Base-by-base conservation (phyloP, 2,797 vertebrate genomes). In the Pipistrellus nathusii region DNA sequence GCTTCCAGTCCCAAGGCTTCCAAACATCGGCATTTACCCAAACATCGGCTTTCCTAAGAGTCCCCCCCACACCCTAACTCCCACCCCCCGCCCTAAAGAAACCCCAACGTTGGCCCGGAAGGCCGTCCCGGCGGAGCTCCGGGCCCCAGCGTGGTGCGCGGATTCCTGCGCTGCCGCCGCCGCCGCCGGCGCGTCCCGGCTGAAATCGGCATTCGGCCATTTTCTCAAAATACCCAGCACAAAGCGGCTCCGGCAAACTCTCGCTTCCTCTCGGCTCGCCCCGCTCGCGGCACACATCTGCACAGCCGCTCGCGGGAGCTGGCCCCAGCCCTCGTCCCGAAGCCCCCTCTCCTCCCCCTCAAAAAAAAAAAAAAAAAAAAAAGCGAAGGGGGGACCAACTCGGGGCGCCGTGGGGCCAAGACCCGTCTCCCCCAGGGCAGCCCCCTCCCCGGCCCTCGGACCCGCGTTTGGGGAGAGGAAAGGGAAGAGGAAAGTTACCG, bases 211-310 rank as follows among this genome's bases (percentile, higher is more conserved):
- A 98, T 98, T 98, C 99, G 98, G 99, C 99, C 99, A 99, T 99
- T 99, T 99, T 99, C 98, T 98, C 96, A 91, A 97, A 97, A 97
- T 96, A 97, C 97, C 98, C 98, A 97, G 98, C 98, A 98, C 98
- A 98, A 98, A 98, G 96, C 98, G 94, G 96, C 97, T 96, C 97
- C 96, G 92, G 97, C 97, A 96, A 96, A 96, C 92, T 94, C 96
- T 94, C 91, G 95, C 95, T 96, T 93, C 95, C 93, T 96, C 95
- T 87, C 81, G 13, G 41, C 91, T 35, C 73, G 53, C 57, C 84
- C 86, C 35, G 77, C 38, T 46, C 69, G 4, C 87, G 2, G 44
- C 73, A 8, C 90, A 46, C 81, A 35, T 18, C 38, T 17, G 35
- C 95, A 64, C 83, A 35, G 57, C 76, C 14, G 20, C 25, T 66